Evolutionary conservation across 2,113 vertebrate genomes (phyloP).

Genomic region (Rallus limicola): DNA sequence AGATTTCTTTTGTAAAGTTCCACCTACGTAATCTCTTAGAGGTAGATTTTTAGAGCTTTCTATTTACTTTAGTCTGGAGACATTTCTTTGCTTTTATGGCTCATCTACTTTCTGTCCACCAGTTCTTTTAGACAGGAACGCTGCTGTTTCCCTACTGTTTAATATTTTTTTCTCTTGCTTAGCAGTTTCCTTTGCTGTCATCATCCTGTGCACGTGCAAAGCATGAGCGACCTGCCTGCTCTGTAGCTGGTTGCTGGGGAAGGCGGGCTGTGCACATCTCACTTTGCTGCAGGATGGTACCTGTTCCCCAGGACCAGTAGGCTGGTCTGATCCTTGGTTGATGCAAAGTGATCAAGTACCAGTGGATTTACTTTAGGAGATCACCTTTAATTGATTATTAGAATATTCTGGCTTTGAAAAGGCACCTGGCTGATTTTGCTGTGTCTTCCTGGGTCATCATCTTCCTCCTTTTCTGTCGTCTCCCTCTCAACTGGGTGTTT

Average conservation of each 20-base stretch:
- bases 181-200: neutral
- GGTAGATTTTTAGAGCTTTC: slow-evolving; percentile 34
- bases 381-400: neutral
- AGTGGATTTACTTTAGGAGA: neutral
- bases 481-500: rapidly evolving
- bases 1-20: slow-evolving; percentile 57
- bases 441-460: neutral
- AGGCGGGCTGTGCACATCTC: neutral
- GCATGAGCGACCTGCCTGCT: neutral
- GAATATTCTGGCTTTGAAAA: neutral
- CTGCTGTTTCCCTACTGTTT: neutral
- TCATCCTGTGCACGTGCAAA: neutral
- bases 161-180: neutral
- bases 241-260: neutral
- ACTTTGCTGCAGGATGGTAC: neutral
- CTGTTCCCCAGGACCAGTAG: neutral
- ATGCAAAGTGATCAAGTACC: neutral
- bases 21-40: slow-evolving; percentile 48
- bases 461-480: neutral
- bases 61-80: slow-evolving; percentile 40
- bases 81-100: slow-evolving; percentile 32
- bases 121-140: neutral
- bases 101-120: slow-evolving; percentile 43
- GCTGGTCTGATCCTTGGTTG: neutral
- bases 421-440: neutral